Percentiles rank a stretch among this genome's conserved stretches.
Evolutionary conservation across 2,797 vertebrate species (phyloP).

Genomic region (Otolemur crassicaudatus): DNA sequence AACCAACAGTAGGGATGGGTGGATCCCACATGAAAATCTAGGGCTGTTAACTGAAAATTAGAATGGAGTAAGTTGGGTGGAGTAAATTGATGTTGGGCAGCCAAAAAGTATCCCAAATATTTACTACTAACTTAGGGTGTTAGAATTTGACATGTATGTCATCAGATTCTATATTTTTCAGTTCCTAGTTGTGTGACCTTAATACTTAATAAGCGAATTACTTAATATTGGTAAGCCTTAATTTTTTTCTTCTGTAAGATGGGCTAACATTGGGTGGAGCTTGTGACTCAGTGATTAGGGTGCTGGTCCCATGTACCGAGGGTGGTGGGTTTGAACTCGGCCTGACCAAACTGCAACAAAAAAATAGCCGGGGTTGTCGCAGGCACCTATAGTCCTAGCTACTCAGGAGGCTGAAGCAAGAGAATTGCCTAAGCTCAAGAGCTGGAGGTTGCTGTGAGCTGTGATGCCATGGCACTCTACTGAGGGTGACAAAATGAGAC

Average conservation of each 20-base stretch:
- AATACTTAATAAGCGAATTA: not conserved
- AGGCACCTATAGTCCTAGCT: too few relatives aligned
- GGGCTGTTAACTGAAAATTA: not conserved
- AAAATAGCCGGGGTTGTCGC: too few relatives aligned
- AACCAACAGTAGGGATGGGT: not conserved
- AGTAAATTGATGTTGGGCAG: not conserved
- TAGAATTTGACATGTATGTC: not conserved
- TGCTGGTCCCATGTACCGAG: too few relatives aligned
- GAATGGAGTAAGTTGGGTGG: not conserved
- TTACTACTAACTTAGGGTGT: not conserved
- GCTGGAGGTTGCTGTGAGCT: too few relatives aligned
- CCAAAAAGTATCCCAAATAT: not conserved
- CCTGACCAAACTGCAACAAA: too few relatives aligned
- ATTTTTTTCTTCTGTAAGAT: conserved; percentile 41
- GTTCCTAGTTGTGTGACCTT: not conserved
- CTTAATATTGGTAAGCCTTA: not conserved
- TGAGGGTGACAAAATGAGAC: too few relatives aligned
- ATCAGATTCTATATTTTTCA: not conserved
- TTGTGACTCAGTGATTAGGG: too few relatives aligned
- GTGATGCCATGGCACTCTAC: too few relatives aligned
- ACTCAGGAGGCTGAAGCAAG: too few relatives aligned
- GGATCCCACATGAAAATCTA: not conserved
- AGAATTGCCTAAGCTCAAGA: too few relatives aligned
- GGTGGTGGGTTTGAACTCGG: too few relatives aligned
- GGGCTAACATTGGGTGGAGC: not conserved